Percentiles rank a stretch among this genome's conserved stretches.
phyloP scores from a whole-genome alignment of 1,140 invertebrate genomes.

The Archivesica marissinica region DNA sequence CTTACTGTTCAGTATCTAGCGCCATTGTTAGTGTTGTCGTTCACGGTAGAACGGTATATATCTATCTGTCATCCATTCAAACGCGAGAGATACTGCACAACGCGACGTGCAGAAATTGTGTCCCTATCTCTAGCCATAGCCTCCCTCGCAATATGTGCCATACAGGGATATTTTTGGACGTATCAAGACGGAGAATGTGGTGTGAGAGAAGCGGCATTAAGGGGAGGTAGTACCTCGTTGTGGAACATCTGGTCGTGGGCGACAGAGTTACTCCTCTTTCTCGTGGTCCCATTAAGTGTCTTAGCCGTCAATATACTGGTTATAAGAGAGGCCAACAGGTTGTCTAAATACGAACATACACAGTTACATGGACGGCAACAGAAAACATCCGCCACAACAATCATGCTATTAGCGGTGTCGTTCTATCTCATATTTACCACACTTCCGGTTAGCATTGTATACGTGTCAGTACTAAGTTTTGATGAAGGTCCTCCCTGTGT shows the following conservation, averaged over 20 bases:
- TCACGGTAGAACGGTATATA: slow-evolving; percentile 97
- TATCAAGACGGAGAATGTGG: slow-evolving; percentile 70
- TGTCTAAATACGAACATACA: slow-evolving; percentile 75
- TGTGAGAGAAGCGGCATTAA: slow-evolving; percentile 66
- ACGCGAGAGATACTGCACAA: slow-evolving; percentile 91
- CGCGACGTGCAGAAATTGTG: slow-evolving; percentile 89
- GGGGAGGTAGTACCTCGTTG: slow-evolving; percentile 65
- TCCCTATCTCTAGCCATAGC: slow-evolving; percentile 80
- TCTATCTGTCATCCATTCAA: slow-evolving; percentile 97
- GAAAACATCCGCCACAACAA: slow-evolving; percentile 78
- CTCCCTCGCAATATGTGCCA: slow-evolving; percentile 70
- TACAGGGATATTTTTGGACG: slow-evolving; percentile 82
- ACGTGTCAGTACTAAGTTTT: slow-evolving; percentile 42
- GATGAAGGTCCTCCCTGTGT: slow-evolving; percentile 35
- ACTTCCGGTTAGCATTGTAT: slow-evolving; percentile 79
- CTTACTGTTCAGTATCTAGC: slow-evolving; percentile 81
- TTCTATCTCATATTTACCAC: slow-evolving; percentile 83
- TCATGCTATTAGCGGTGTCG: slow-evolving; percentile 82
- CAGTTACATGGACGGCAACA: slow-evolving; percentile 70
- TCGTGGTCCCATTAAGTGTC: slow-evolving; percentile 78
- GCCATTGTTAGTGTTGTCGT: slow-evolving; percentile 86
- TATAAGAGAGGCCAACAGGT: slow-evolving; percentile 77
- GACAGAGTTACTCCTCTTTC: slow-evolving; percentile 79
- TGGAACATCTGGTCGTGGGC: slow-evolving; percentile 77
- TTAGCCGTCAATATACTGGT: slow-evolving; percentile 81